A percentile compares a stretch with the other conserved stretches of the same genome.
Evolutionary conservation across 92 coral and sea anemone species (phyloP).

Genomic region (Heteractis magnifica): DNA sequence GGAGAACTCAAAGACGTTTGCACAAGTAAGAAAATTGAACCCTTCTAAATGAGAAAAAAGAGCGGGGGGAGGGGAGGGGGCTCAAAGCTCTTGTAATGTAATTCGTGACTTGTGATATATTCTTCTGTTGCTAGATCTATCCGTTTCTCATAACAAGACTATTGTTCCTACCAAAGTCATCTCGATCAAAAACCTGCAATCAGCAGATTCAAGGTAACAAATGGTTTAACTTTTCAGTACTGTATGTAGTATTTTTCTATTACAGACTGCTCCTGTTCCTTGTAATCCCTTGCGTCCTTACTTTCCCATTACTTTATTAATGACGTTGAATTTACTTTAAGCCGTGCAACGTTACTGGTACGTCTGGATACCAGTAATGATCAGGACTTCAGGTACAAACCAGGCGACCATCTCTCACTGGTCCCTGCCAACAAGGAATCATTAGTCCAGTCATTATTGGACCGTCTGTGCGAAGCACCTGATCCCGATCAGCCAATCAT

Average conservation of each 20-base stretch:
- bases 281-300: not conserved
- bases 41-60: not conserved
- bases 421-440: constrained; percentile 82
- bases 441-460: constrained; percentile 73
- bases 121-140: constrained; percentile 50
- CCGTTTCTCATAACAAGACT: constrained; percentile 71
- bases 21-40: constrained; percentile 48
- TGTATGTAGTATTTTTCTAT: too few relatives aligned
- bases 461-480: constrained; percentile 65
- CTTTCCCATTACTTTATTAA: not conserved
- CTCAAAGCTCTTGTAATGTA: too few relatives aligned
- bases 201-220: constrained; percentile 73
- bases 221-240: too few relatives aligned
- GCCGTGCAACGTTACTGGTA: constrained; percentile 88
- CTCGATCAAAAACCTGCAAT: constrained; percentile 77
- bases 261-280: too few relatives aligned
- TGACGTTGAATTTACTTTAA: constrained; percentile 1
- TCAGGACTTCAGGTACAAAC: constrained; percentile 55
- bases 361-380: constrained; percentile 60
- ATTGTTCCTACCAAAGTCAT: constrained; percentile 69
- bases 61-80: not conserved
- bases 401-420: constrained; percentile 95
- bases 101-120: not conserved
- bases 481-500: constrained; percentile 71
- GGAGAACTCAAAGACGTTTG: constrained; percentile 51